phyloP scores from a whole-genome alignment of 2,888 invertebrate genomes.

The Leucoptera coffeella region DNA sequence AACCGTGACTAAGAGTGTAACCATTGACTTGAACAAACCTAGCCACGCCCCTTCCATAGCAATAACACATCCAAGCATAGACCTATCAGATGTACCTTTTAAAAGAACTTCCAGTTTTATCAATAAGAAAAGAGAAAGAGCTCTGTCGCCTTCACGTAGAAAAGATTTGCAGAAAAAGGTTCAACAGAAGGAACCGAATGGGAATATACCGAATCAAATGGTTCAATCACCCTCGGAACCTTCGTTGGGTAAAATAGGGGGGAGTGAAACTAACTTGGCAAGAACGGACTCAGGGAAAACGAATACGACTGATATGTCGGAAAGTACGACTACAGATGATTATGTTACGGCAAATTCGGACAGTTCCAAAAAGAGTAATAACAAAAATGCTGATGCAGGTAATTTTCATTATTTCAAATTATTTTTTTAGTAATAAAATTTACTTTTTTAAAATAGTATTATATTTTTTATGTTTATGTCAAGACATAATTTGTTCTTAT shows the following conservation, averaged over 20 bases:
- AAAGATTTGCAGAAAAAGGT: constrained; percentile 36
- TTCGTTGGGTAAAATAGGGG: constrained; percentile 20
- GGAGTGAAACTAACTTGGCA: constrained; percentile 48
- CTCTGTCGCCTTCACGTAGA: constrained; percentile 43
- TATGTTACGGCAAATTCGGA: constrained; percentile 82
- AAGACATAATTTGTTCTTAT: too few relatives aligned
- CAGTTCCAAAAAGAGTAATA: constrained; percentile 59
- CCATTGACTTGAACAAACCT: constrained; percentile 19
- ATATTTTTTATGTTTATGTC: constrained; percentile 8
- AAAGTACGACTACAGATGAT: constrained; percentile 80
- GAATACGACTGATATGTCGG: constrained; percentile 74
- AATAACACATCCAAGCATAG: constrained; percentile 50
- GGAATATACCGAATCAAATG: constrained; percentile 28
- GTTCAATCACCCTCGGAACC: constrained; percentile 29
- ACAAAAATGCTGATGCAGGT: constrained; percentile 38
- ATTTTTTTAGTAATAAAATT: too few relatives aligned
- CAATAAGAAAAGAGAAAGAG: constrained; percentile 44
- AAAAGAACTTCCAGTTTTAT: constrained; percentile 44
- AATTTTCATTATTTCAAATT: constrained; percentile 11
- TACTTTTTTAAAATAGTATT: neutral
- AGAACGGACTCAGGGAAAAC: constrained; percentile 68
- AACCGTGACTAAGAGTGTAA: constrained; percentile 24
- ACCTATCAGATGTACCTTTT: constrained; percentile 38
- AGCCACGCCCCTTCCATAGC: constrained; percentile 51
- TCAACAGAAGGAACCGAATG: constrained; percentile 34